These are phyloP conservation scores for Onychomys leucogaster DNA, from an alignment of 2,797 vertebrate species.

Conservation along the genomic window DNA sequence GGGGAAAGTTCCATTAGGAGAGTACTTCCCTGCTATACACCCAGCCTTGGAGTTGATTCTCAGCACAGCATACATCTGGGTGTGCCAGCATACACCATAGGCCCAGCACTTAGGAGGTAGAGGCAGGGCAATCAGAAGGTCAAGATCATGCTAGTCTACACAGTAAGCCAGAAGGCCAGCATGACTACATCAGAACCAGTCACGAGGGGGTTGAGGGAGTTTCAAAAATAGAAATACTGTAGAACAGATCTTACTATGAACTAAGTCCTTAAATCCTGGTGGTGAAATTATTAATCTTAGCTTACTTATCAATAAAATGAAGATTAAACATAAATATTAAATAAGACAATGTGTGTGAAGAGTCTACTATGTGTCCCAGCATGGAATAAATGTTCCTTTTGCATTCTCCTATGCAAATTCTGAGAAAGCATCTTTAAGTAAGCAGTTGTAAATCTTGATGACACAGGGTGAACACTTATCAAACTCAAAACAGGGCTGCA, in stretches of 20 bases:
- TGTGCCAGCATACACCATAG: background rate
- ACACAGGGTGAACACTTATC: background rate
- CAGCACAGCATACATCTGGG: background rate
- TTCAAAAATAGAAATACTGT: background rate
- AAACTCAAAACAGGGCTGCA: constrained; percentile 16
- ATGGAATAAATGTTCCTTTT: background rate
- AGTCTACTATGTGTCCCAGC: background rate
- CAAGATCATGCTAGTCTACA: background rate
- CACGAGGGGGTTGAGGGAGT: background rate
- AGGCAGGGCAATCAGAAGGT: background rate
- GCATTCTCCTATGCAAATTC: background rate
- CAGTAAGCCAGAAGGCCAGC: background rate
- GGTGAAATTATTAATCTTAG: background rate
- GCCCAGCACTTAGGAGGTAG: background rate
- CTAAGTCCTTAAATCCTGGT: background rate
- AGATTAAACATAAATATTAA: background rate
- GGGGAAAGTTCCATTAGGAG: background rate
- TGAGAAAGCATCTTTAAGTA: constrained; percentile 21
- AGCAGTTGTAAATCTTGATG: constrained; percentile 7
- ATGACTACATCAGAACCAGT: background rate
- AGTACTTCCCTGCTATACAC: background rate
- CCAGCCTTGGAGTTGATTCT: background rate
- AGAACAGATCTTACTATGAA: background rate
- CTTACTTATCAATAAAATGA: constrained; percentile 1
- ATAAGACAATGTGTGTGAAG: background rate